Base-by-base conservation (phyloP, 2,797 vertebrate species). In the Anguilla megastoma region DNA sequence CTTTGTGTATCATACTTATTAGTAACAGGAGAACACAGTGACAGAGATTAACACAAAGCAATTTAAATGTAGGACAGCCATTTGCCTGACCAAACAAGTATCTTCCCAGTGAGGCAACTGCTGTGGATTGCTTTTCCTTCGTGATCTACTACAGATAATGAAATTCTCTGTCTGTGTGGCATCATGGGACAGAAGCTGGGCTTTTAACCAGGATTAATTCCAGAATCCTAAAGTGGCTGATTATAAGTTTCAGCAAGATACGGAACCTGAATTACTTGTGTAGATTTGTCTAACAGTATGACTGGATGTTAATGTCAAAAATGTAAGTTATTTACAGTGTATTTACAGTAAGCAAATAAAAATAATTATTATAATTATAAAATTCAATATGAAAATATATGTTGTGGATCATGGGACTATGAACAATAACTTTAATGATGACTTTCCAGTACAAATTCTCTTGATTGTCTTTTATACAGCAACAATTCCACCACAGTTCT, bases 71-170 rank as follows among this genome's bases (percentile, higher is more conserved):
- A 80, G 87, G 87, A 76, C 87, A 85, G 54, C 16, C 16, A 52
- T 80, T 60, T 86, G 52, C 87, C 87, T 45, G 84, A 50, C 87
- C 87, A 88, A 85, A 80, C 30, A 48, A 41, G 45, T 85, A 48
- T 52, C 80, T n/a, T 85, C 82, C 56, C 52, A 33, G 48, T 60
- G 56, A 58, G 71, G 71, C 7, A 24, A 79, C 33, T 63, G 54
- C 60, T 69, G 36, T n/a, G 14, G 58, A 30, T 60, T 16, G 56
- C 36, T 45, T 45, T 86, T 69, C 2, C 85, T 18, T 36, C 21
- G 21, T 58, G 84, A 6, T 30, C 45, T 56, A 48, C 84, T 14
- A 71, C 79, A 84, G 60, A 50, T 50, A 45, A 45, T 27, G 18
- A 84, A 85, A 82, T 4, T 27, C 33, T 45, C 84, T 41, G 21